A percentile compares a stretch with the other conserved stretches of the same genome.
These are phyloP conservation scores for Orbicella faveolata DNA, from an alignment of 64 coral and sea anemone species.

Conservation along the genomic window DNA sequence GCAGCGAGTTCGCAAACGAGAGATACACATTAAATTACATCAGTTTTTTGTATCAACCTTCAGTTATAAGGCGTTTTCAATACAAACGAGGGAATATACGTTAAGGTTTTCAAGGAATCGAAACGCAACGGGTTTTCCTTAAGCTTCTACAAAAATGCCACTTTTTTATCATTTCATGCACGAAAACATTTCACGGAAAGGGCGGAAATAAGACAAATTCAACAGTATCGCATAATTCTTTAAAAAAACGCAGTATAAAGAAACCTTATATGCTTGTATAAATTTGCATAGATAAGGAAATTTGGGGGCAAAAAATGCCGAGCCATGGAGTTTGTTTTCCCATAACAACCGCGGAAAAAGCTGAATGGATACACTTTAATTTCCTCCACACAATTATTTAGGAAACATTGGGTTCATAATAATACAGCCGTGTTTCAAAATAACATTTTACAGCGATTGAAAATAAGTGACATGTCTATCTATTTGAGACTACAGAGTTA, in stretches of 20 bases:
- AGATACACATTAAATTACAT: constrained; percentile 36
- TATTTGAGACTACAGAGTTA: constrained; percentile 16
- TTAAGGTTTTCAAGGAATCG: not conserved
- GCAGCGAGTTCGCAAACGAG: not conserved
- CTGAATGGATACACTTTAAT: constrained; percentile 47
- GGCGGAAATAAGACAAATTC: constrained; percentile 53
- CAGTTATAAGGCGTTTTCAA: not conserved
- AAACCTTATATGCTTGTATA: constrained; percentile 45
- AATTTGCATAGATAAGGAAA: constrained; percentile 96
- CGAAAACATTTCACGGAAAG: constrained; percentile 32
- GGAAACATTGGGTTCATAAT: not conserved
- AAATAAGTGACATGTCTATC: constrained; percentile 6
- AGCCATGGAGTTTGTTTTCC: constrained; percentile 37
- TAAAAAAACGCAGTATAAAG: not conserved
- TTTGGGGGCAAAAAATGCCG: constrained; percentile 36
- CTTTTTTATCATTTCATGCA: constrained; percentile 3
- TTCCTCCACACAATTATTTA: constrained; percentile 29
- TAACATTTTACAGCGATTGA: not conserved
- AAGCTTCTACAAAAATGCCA: not conserved
- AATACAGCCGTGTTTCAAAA: not conserved
- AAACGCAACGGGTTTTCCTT: not conserved
- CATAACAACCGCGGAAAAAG: constrained; percentile 49
- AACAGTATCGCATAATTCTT: constrained; percentile 45
- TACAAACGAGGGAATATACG: not conserved
- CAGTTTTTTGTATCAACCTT: constrained; percentile 16